phyloP scores from a whole-genome alignment of 64 coral and sea anemone genomes.

The Acropora tenuis region DNA sequence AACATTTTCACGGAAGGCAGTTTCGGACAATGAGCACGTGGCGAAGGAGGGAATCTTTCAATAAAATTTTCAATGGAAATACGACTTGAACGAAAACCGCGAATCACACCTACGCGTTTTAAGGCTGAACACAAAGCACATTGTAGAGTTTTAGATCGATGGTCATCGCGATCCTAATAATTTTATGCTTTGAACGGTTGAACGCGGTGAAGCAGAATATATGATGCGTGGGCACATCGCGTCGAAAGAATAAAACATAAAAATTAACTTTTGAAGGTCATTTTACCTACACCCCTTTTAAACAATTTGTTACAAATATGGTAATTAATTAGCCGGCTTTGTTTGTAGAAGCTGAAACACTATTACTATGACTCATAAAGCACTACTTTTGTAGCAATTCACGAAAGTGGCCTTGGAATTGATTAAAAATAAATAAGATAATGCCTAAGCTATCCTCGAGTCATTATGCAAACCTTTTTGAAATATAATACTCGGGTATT shows the following conservation, averaged over 20 bases:
- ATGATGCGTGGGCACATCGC: conserved; percentile 5
- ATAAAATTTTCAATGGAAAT: not conserved
- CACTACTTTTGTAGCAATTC: not conserved
- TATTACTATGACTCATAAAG: not conserved
- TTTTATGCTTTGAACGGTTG: not conserved
- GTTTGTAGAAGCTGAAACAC: conserved; percentile 13
- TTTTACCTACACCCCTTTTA: not conserved
- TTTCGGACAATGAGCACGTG: conserved; percentile 39
- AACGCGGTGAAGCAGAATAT: no score
- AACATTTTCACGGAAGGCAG: not conserved
- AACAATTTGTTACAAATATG: conserved; percentile 13
- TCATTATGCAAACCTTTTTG: no score
- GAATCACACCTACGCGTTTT: not conserved
- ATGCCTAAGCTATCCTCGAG: no score
- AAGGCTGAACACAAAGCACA: not conserved
- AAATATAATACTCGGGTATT: no score
- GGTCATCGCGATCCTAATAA: not conserved
- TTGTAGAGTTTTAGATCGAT: not conserved
- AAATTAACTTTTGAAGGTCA: not conserved
- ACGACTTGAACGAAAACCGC: not conserved
- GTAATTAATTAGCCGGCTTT: conserved; percentile 50
- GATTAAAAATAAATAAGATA: not conserved
- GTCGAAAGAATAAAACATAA: not conserved
- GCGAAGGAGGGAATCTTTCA: not conserved
- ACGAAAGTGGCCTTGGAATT: not conserved